Percentiles rank a stretch among this genome's conserved stretches.
Evolutionary conservation across 2,797 vertebrate species (phyloP).

Genomic region (Kryptolebias ocellatus): DNA sequence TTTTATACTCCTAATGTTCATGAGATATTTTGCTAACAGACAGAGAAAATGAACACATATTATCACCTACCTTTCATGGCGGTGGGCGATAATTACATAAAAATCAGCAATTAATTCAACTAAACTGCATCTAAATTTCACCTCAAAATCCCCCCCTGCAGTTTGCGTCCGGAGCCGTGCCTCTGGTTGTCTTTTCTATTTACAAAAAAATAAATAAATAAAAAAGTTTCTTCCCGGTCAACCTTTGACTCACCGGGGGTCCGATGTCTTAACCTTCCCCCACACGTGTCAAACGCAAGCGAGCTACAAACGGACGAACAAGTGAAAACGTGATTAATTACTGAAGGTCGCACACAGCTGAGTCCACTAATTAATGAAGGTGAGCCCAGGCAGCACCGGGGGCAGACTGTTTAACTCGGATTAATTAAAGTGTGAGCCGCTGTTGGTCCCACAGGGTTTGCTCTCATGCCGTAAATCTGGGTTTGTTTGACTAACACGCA

Average conservation of each 20-base stretch:
- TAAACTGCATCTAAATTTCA: no score
- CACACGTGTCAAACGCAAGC: slow-evolving; percentile 43
- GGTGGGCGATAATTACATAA: no score
- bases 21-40: no score
- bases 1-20: no score
- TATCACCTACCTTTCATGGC: no score
- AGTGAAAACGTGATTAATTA: slow-evolving; percentile 40
- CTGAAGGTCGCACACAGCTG: slow-evolving; percentile 34
- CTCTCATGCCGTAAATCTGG: slow-evolving; percentile 33
- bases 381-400: slow-evolving; percentile 51
- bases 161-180: slow-evolving; percentile 19
- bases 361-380: slow-evolving; percentile 54
- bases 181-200: slow-evolving; percentile 1
- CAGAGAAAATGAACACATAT: no score
- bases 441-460: slow-evolving; percentile 33
- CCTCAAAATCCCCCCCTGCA: not conserved
- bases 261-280: slow-evolving; percentile 25
- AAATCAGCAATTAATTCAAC: no score
- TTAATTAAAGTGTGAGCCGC: slow-evolving; percentile 51
- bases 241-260: not conserved
- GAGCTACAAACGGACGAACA: slow-evolving; percentile 14
- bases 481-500: slow-evolving; percentile 26
- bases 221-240: slow-evolving; percentile 10
- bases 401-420: slow-evolving; percentile 52
- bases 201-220: not conserved